phyloP scores from a whole-genome alignment of 2,888 invertebrate species.

The Platycheirus rosarum region DNA sequence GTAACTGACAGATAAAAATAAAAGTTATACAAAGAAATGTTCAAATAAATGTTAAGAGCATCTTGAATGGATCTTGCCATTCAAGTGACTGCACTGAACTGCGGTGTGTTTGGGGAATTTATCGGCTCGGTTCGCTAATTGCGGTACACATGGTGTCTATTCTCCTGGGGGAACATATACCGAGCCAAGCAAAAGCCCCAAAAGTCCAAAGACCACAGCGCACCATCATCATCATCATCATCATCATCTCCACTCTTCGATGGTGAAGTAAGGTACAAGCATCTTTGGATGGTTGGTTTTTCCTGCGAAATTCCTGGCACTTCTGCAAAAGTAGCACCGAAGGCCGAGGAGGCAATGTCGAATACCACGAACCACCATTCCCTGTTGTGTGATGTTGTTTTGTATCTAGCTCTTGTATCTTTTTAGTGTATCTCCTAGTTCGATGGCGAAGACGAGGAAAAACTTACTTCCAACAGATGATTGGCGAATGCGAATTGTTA shows the following conservation, averaged over 20 bases:
- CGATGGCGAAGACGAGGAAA: conserved; percentile 11
- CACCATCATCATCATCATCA: conserved; percentile 19
- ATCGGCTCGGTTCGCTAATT: conserved; percentile 66
- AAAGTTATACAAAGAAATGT: conserved; percentile 15
- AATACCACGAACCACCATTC: conserved; percentile 25
- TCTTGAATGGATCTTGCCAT: conserved; percentile 50
- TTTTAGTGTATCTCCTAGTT: background rate
- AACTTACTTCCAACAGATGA: conserved; percentile 56
- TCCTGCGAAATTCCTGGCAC: conserved; percentile 47
- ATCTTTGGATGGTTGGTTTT: conserved; percentile 27
- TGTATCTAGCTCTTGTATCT: conserved; percentile 18
- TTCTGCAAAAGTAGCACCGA: conserved; percentile 10
- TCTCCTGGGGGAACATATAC: conserved; percentile 39
- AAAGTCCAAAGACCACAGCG: conserved; percentile 12
- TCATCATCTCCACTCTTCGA: conserved; percentile 14
- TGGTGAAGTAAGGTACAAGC: background rate
- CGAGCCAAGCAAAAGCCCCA: background rate
- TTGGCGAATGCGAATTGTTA: conserved; percentile 71
- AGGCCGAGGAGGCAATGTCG: conserved; percentile 6
- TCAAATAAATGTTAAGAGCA: conserved; percentile 16
- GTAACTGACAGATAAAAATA: conserved; percentile 38
- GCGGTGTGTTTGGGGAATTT: conserved; percentile 58
- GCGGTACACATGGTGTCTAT: conserved; percentile 50
- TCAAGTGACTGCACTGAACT: conserved; percentile 10
- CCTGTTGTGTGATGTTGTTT: conserved; percentile 15